A percentile compares a stretch with the other conserved stretches of the same genome.
Evolutionary conservation across 1,140 invertebrate species (phyloP).

Genomic region (Cydia strobilella): DNA sequence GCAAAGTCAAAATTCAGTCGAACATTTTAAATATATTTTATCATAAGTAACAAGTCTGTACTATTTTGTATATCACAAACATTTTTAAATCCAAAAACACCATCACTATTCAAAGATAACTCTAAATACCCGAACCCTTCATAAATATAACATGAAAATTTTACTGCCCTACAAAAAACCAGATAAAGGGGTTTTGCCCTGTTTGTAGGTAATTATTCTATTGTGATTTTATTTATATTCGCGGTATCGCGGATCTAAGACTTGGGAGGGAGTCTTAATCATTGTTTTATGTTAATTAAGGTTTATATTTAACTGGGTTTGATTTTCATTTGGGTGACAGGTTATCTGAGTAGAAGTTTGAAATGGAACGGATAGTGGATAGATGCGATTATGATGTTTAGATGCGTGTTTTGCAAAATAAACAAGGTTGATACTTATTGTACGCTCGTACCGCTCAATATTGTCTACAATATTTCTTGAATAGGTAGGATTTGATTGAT

Average conservation of each 20-base stretch:
- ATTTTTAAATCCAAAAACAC: background rate
- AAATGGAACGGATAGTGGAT: background rate
- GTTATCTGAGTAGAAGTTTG: background rate
- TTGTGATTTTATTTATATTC: slow-evolving; percentile 64
- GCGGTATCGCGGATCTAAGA: slow-evolving; percentile 53
- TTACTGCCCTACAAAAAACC: slow-evolving; percentile 15
- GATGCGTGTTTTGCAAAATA: too few relatives aligned
- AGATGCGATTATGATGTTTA: background rate
- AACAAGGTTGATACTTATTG: too few relatives aligned
- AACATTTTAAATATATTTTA: too few relatives aligned
- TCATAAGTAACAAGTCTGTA: too few relatives aligned
- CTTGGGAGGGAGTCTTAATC: slow-evolving; percentile 57
- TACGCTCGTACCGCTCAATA: too few relatives aligned
- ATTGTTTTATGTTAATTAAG: slow-evolving; percentile 65
- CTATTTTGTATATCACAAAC: too few relatives aligned
- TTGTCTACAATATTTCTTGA: too few relatives aligned
- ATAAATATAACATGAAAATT: slow-evolving; percentile 24
- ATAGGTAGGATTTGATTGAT: too few relatives aligned
- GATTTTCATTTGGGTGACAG: slow-evolving; percentile 21
- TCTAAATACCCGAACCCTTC: background rate
- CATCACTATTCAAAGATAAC: background rate
- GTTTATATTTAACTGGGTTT: slow-evolving; percentile 35
- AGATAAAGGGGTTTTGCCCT: slow-evolving; percentile 18
- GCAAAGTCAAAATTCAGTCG: too few relatives aligned
- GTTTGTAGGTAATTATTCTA: slow-evolving; percentile 53